Conservation (phyloP, 2,797 vertebrate genomes). For the Chloroceryle amazona region DNA sequence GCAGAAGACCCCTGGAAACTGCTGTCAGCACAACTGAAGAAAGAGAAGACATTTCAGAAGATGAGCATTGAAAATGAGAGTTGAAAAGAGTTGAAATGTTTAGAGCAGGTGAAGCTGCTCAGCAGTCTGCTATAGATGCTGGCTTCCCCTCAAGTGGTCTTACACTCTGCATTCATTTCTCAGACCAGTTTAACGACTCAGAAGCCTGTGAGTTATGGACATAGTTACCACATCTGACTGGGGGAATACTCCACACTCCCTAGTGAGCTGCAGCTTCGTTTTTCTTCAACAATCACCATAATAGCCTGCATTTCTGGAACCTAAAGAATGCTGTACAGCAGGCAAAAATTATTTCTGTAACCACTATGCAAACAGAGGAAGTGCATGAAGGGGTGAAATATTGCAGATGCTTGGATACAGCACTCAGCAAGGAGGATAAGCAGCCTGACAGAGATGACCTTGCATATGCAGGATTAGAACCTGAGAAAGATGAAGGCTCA, state of each 20-base stretch:
- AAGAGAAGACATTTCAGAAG: not conserved
- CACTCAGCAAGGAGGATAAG: not conserved
- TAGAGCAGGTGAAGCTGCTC: not conserved
- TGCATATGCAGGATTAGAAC: not conserved
- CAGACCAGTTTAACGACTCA: not conserved
- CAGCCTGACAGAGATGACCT: not conserved
- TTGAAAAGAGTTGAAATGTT: not conserved
- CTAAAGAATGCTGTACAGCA: not conserved
- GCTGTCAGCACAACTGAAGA: not conserved
- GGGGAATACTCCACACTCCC: not conserved
- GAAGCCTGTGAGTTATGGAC: not conserved
- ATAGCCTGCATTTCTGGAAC: conserved; percentile 4
- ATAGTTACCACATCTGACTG: not conserved
- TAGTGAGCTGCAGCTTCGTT: not conserved
- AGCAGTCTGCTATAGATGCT: not conserved
- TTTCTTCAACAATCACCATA: conserved; percentile 11
- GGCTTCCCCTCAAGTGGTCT: not conserved
- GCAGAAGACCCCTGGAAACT: not conserved
- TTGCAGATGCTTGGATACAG: not conserved
- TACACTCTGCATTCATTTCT: not conserved
- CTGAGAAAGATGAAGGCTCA: not conserved
- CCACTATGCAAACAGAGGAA: conserved; percentile 15
- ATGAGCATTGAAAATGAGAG: not conserved
- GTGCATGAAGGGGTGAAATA: not conserved
- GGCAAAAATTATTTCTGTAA: conserved; percentile 41